Evolutionary conservation across 2,888 invertebrate species (phyloP), one percentile per base, ranked within the genome.

Genomic region (Malthinus seriepunctatus): DNA sequence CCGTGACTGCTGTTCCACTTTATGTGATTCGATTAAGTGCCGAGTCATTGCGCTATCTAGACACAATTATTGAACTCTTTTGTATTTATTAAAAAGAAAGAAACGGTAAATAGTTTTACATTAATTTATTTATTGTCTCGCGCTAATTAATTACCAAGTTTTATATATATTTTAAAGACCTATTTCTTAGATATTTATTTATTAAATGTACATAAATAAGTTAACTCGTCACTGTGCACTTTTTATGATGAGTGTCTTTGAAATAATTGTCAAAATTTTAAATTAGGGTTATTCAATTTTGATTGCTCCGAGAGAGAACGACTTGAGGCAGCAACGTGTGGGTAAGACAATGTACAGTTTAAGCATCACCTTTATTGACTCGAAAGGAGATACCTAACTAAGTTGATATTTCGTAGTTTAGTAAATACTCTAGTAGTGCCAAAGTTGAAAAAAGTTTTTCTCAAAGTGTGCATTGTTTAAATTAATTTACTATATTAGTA

Each of bases 21-120:
- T 60, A 60, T 60, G 60, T 60, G 60, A 60, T 60, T 60, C 60
- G 56, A 50, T 56, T 56, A 53, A 59, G 53, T 59, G 59, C 54
- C 38, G 46, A 35, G 46, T 38, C 46, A 15, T 42, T 51, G 51
- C 38, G 53, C 46, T 34, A 45, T 53, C 35, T 52, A 51, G 50
- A 44, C 52, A 39, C 47, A 39, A 38, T 42, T 42, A 15, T 42
- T 42, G 23, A 9, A 9, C 10, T 4, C 35, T 35, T 10, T 23
- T 15, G 39, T 42, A 42, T 42, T 42, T 42, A 42, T 42, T 42
- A 15, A 23, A 15, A 42, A 42, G 23, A 39, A 37, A 11, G 10
- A 38, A 38, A 42, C n/a, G 15, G 23, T 23, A 23, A 23, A 23
- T 23, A 23, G 23, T 23, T 23, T 23, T 23, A 23, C 23, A 5